Conservation (phyloP, 2,113 vertebrate genomes). For the Pelobates fuscus region DNA sequence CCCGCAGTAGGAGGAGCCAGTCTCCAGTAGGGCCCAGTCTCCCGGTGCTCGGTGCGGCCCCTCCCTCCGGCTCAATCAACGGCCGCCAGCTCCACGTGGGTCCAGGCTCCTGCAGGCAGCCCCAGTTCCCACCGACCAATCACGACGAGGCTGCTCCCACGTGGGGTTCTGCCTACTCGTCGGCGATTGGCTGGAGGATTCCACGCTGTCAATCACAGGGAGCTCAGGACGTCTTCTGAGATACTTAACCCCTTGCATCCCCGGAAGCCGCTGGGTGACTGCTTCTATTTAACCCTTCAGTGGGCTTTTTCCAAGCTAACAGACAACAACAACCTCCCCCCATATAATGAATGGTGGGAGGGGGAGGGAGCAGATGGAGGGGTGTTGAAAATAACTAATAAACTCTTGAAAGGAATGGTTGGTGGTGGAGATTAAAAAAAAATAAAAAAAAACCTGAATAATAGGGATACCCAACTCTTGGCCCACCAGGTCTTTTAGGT, state of each 20-base stretch:
- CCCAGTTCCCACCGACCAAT: conserved; percentile 55
- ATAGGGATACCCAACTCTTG: too few species aligned
- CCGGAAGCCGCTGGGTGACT: neutral
- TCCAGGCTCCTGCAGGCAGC: conserved; percentile 57
- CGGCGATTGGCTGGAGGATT: conserved; percentile 37
- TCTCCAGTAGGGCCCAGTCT: conserved; percentile 33
- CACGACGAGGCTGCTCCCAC: conserved; percentile 39
- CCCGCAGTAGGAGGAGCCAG: conserved; percentile 17
- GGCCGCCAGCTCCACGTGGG: conserved; percentile 66
- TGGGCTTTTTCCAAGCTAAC: too few species aligned
- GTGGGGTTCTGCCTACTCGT: conserved; percentile 4
- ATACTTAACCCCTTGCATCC: conserved; percentile 38
- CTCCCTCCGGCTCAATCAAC: conserved; percentile 55
- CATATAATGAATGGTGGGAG: too few species aligned
- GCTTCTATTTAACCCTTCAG: conserved; percentile 19
- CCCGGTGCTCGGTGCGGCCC: conserved; percentile 41
- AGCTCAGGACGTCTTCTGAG: conserved; percentile 1
- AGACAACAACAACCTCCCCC: too few species aligned
- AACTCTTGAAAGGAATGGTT: too few species aligned
- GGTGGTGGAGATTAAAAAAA: too few species aligned
- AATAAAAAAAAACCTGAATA: too few species aligned
- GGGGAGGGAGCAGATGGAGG: too few species aligned
- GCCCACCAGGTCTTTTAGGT: too few species aligned
- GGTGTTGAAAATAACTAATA: too few species aligned
- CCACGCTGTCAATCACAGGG: conserved; percentile 55